A percentile compares a stretch with the other conserved stretches of the same genome.
phyloP scores from a whole-genome alignment of 2,113 vertebrate species.

The Notarius quadriscutis region DNA sequence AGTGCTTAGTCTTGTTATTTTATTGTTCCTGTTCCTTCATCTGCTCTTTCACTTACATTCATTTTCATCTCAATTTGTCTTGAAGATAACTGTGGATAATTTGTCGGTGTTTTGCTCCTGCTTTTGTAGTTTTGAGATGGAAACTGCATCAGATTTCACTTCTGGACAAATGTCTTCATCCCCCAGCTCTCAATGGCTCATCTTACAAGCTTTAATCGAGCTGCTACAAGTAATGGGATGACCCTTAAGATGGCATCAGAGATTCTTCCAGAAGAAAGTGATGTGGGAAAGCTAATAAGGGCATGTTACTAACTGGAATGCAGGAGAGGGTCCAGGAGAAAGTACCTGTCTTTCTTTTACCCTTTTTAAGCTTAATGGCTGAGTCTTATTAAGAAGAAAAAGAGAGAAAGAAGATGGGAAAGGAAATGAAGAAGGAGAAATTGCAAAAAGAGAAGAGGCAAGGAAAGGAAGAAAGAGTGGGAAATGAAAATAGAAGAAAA shows the following conservation, averaged over 20 bases:
- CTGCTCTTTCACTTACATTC: neutral
- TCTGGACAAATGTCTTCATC: neutral
- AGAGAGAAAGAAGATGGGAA: neutral
- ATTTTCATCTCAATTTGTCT: neutral
- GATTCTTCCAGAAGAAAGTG: neutral
- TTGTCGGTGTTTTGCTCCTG: neutral
- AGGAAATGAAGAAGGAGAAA: neutral
- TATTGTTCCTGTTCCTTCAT: neutral
- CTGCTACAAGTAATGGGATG: neutral
- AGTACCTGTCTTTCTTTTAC: neutral
- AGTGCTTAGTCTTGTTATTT: neutral
- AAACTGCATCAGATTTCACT: neutral
- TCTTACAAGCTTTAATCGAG: neutral
- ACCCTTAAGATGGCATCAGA: neutral
- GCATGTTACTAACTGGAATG: neutral
- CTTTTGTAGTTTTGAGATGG: neutral
- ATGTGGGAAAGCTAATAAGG: constrained; percentile 8
- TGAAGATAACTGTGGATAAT: neutral
- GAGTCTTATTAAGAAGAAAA: neutral
- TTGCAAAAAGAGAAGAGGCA: neutral
- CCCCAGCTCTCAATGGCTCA: neutral
- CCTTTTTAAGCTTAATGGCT: neutral
- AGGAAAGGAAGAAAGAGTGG: neutral
- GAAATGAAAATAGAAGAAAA: neutral
- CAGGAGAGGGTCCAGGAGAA: neutral